Percentiles rank a stretch among this genome's conserved stretches.
Conservation (phyloP, 2,797 vertebrate genomes). For the Melanotaenia nigrans region DNA sequence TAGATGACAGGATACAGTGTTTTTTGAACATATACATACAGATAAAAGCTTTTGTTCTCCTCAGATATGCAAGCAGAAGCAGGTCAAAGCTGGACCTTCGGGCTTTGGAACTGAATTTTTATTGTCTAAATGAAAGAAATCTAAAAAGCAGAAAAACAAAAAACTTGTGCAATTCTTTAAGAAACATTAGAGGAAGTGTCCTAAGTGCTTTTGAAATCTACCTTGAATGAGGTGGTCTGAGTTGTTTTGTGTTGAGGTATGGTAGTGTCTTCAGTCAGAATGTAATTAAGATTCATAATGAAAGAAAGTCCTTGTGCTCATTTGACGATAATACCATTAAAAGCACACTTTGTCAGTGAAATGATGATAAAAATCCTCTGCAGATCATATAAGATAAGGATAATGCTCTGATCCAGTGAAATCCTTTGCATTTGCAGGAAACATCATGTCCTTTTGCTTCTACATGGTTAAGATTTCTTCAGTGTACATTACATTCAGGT, state of each 20-base stretch:
- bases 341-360: neutral
- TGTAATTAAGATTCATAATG: neutral
- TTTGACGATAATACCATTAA: neutral
- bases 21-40: slow-evolving; percentile 17
- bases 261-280: neutral
- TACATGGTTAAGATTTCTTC: neutral
- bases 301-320: neutral
- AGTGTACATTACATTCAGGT: neutral
- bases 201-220: neutral
- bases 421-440: neutral
- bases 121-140: slow-evolving; percentile 2
- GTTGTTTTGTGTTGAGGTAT: neutral
- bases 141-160: neutral
- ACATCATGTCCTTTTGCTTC: neutral
- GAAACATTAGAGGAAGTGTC: neutral
- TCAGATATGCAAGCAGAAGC: slow-evolving; percentile 19
- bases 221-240: slow-evolving; percentile 1
- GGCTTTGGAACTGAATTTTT: slow-evolving; percentile 11
- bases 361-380: neutral
- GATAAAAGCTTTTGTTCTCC: slow-evolving; percentile 32
- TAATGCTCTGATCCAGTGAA: neutral
- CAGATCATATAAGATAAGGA: neutral
- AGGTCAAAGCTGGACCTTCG: neutral
- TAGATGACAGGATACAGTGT: slow-evolving; percentile 7
- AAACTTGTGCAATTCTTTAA: neutral